A percentile compares a stretch with the other conserved stretches of the same genome.
Conservation (phyloP, 2,797 vertebrate species). For the Acanthornis magna region DNA sequence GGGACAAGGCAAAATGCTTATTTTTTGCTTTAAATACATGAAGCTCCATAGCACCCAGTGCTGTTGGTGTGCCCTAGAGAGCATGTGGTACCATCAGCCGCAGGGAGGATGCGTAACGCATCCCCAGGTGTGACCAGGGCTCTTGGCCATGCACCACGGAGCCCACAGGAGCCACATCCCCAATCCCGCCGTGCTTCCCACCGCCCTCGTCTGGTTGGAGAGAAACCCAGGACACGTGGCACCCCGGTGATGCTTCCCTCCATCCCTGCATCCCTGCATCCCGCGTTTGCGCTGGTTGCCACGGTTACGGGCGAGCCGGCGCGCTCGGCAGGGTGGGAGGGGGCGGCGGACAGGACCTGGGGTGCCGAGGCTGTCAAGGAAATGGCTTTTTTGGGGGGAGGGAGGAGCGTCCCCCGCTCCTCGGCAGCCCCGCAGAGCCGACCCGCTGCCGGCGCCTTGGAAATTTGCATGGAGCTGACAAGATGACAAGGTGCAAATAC, state of each 20-base stretch:
- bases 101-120: fast-evolving
- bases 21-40: not conserved
- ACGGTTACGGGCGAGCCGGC: not conserved
- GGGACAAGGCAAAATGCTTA: not conserved
- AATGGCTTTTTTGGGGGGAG: not conserved
- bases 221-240: not conserved
- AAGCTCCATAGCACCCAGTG: not conserved
- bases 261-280: not conserved
- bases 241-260: not conserved
- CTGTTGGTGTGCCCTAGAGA: not conserved
- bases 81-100: fast-evolving
- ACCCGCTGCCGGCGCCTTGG: not conserved
- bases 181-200: not conserved
- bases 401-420: not conserved
- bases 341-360: not conserved
- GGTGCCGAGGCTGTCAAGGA: not conserved
- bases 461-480: constrained; percentile 54
- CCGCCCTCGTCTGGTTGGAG: not conserved
- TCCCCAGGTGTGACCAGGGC: not conserved
- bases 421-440: not conserved
- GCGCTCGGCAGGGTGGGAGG: not conserved
- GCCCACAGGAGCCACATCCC: not conserved
- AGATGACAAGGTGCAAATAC: constrained; percentile 63
- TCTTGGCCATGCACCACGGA: fast-evolving
- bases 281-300: constrained; percentile 25